Evolutionary conservation across 1,140 invertebrate species (phyloP).

Genomic region (Euura lappo): DNA sequence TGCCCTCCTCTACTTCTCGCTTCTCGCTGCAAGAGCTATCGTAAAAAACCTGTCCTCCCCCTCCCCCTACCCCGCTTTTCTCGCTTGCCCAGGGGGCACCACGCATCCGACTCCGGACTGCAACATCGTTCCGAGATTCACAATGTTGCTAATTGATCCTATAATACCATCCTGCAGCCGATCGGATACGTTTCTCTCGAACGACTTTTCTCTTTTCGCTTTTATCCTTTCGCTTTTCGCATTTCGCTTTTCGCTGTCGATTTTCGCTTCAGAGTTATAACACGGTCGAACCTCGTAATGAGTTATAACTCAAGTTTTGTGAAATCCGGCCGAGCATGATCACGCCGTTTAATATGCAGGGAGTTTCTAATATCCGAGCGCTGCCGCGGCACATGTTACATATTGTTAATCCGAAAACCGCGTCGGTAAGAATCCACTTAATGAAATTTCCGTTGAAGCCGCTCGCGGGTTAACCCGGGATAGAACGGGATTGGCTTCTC

Average conservation of each 20-base stretch:
- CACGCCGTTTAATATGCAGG: neutral
- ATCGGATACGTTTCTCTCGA: neutral
- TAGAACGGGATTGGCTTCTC: slow-evolving; percentile 40
- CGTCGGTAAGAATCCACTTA: slow-evolving; percentile 55
- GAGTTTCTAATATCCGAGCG: neutral
- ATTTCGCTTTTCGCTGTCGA: too few relatives aligned
- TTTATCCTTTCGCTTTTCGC: neutral
- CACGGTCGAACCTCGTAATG: too few relatives aligned
- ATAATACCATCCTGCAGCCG: neutral
- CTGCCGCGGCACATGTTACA: slow-evolving; percentile 19
- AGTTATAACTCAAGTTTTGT: too few relatives aligned
- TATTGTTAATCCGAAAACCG: slow-evolving; percentile 55
- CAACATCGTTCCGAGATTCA: neutral
- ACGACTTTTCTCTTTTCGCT: neutral
- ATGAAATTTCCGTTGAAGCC: slow-evolving; percentile 50
- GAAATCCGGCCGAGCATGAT: too few relatives aligned
- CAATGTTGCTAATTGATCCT: neutral
- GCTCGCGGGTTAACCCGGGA: slow-evolving; percentile 19
- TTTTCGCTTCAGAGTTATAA: too few relatives aligned
- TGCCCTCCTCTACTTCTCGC: neutral
- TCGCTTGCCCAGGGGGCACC: too few relatives aligned
- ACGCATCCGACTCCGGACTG: too few relatives aligned
- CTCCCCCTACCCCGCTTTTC: too few relatives aligned
- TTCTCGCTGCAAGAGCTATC: neutral
- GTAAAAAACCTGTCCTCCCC: too few relatives aligned